Percentiles rank a stretch among this genome's conserved stretches.
Conservation (phyloP, 2,888 invertebrate genomes). For the Cecidostiba fungosa region DNA sequence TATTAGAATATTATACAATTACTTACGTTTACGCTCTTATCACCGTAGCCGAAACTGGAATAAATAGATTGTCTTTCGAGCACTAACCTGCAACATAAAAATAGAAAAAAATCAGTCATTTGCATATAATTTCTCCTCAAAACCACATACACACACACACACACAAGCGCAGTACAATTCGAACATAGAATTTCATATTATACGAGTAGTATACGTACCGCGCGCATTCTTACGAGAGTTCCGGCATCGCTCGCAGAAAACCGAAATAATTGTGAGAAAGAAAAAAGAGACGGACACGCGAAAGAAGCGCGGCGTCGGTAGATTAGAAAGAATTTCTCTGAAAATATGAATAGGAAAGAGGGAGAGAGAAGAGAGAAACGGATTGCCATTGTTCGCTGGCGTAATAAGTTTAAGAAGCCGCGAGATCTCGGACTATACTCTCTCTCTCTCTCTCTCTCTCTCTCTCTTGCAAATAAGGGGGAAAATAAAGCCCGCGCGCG, state of each 20-base stretch:
- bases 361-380: no score
- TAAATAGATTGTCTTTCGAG: background rate
- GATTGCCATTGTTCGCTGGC: background rate
- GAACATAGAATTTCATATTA: background rate
- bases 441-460: no score
- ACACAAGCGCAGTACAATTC: background rate
- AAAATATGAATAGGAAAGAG: conserved; percentile 6
- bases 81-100: conserved; percentile 25
- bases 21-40: background rate
- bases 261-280: background rate
- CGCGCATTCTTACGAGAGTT: background rate
- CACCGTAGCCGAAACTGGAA: background rate
- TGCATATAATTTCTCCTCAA: no score
- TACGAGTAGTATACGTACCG: background rate
- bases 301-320: background rate
- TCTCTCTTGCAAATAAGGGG: background rate
- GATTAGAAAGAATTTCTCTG: conserved; percentile 13
- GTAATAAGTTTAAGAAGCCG: conserved; percentile 15
- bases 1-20: background rate
- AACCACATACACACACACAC: background rate
- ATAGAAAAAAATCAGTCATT: background rate
- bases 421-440: background rate
- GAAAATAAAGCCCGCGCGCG: conserved; percentile 1
- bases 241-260: background rate
- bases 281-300: background rate